Base-by-base conservation (phyloP, 1,140 invertebrate species). In the Sitophilus oryzae region DNA sequence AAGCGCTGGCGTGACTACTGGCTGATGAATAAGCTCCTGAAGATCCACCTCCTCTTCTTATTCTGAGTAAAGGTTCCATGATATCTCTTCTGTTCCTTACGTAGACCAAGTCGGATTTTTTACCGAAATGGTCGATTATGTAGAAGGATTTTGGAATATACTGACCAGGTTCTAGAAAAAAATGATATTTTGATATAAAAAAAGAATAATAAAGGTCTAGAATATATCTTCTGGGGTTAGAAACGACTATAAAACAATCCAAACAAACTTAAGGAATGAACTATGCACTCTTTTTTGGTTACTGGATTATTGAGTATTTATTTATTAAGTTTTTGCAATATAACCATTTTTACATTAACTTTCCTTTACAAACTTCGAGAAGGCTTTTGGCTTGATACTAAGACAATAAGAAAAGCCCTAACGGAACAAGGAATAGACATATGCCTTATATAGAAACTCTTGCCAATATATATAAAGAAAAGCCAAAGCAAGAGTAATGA, bases 61-160 rank as follows among this genome's bases (percentile, higher is more conserved):
- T 34, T 51, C 63, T 56, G 15, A 56, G 45, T 4, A 57, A 43
- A 5, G 56, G 52, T 16, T 58, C 25, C 51, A 57, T 54, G 9
- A 63, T 18, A 11, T 63, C 63, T 41, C 66, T 52, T 45, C 60
- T 63, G 35, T 51, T 65, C 23, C 65, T 58, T 15, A 69, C 45
- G 16, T 43, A 63, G 10, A 67, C 60, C 0, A 60, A 18, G 21
- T 62, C 62, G 16, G 67, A 66, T 60, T 59, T 40, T 35, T 65
- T 62, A 3, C 67, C 67, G 35, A 59, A 41, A 21, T 65, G 43
- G 35, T 66, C 62, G 40, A 69, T 66, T 9, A 66, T 18, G 44
- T 66, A 69, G 47, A 62, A 66, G 0, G 64, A 69, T 61, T 61
- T 67, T 40, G 67, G 65, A 2, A 69, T 46, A 47, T 65, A 69